A percentile compares a stretch with the other conserved stretches of the same genome.
These are phyloP conservation scores for Maniola hyperantus DNA, from an alignment of 2,888 invertebrate genomes.

Conservation along the genomic window DNA sequence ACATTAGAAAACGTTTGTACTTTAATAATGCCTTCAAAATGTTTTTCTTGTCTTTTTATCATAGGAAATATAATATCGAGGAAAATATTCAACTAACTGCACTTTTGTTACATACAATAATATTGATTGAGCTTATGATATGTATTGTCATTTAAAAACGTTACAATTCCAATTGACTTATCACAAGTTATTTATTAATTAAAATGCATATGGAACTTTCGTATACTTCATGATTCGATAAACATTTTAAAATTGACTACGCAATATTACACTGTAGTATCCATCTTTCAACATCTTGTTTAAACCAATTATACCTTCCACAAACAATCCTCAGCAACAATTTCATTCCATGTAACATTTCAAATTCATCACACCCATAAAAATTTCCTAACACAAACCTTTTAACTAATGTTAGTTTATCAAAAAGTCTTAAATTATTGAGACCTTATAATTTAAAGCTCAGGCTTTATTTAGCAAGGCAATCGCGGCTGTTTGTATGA, in stretches of 20 bases:
- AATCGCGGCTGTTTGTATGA: constrained; percentile 45
- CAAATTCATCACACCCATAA: constrained; percentile 43
- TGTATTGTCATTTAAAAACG: constrained; percentile 31
- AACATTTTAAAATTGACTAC: constrained; percentile 11
- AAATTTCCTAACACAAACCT: constrained; percentile 30
- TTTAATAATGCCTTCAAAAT: constrained; percentile 27
- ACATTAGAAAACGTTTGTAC: constrained; percentile 39
- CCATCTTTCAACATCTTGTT: constrained; percentile 14
- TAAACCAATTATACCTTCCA: constrained; percentile 36
- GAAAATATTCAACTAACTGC: constrained; percentile 18
- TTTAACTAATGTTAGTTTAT: constrained; percentile 43
- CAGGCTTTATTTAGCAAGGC: constrained; percentile 44
- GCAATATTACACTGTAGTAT: constrained; percentile 12
- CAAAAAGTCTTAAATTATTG: constrained; percentile 37
- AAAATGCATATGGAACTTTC: constrained; percentile 26
- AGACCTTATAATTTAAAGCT: constrained; percentile 55
- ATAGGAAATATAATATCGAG: constrained; percentile 25
- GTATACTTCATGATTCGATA: constrained; percentile 22
- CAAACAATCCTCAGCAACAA: constrained; percentile 49
- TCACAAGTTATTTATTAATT: constrained; percentile 25
- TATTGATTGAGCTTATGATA: constrained; percentile 36
- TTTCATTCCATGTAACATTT: constrained; percentile 38
- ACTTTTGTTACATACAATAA: constrained; percentile 14
- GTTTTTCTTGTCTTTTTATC: constrained; percentile 23
- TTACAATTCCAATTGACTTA: constrained; percentile 26